Conservation (phyloP, 1,140 invertebrate species). For the Physella acuta region DNA sequence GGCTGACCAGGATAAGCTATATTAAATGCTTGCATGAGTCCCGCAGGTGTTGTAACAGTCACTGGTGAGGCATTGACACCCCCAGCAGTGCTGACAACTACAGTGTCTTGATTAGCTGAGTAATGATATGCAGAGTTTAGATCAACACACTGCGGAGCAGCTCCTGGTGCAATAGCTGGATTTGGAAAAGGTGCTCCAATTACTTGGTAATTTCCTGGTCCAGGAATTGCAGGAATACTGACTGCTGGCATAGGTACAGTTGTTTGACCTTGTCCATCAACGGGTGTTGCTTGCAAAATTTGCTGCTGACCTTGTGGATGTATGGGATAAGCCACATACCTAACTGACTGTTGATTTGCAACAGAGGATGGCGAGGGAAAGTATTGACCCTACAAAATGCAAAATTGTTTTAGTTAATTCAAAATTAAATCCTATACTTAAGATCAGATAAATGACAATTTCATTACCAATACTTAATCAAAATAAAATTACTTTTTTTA, state of each 20-base stretch:
- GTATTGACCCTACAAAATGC: constrained; percentile 9
- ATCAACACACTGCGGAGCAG: constrained; percentile 4
- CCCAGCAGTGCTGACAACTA: background rate
- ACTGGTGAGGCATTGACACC: background rate
- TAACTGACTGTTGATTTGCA: background rate
- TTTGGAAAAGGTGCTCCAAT: background rate
- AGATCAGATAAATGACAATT: no score
- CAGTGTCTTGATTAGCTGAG: background rate
- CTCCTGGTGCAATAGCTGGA: background rate
- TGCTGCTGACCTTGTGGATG: constrained; percentile 7
- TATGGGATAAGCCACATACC: constrained; percentile 1
- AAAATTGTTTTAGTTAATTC: no score
- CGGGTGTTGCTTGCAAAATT: constrained; percentile 2
- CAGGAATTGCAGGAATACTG: constrained; percentile 2
- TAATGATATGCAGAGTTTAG: constrained; percentile 2
- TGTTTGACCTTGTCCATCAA: constrained; percentile 13
- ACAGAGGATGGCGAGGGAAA: background rate
- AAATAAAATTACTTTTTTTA: no score
- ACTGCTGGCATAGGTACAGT: constrained; percentile 22
- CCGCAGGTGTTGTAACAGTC: background rate
- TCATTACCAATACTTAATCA: no score
- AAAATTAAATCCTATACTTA: no score
- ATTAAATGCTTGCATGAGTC: constrained; percentile 4
- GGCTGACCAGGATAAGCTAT: background rate
- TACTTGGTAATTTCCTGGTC: background rate